A percentile compares a stretch with the other conserved stretches of the same genome.
These are phyloP conservation scores for Polyergus mexicanus DNA, from an alignment of 1,140 invertebrate genomes.

Conservation along the genomic window DNA sequence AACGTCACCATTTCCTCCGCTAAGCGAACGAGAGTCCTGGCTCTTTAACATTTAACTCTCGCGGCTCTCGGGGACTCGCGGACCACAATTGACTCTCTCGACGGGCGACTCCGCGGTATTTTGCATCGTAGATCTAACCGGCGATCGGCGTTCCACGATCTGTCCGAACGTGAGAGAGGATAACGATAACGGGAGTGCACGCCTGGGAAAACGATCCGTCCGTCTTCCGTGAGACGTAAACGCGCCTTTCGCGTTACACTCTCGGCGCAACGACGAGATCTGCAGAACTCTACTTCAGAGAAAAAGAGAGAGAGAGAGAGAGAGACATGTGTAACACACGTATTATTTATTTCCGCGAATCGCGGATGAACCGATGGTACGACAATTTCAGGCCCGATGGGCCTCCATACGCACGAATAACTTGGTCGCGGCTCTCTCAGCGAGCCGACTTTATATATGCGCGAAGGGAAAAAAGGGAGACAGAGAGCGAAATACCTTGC, in stretches of 20 bases:
- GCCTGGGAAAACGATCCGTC: slow-evolving; percentile 76
- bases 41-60: slow-evolving; percentile 44
- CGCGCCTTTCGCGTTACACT: slow-evolving; percentile 23
- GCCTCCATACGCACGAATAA: background rate
- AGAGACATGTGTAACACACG: slow-evolving; percentile 41
- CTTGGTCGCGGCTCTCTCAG: slow-evolving; percentile 26
- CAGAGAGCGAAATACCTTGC: slow-evolving; percentile 17
- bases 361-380: slow-evolving; percentile 60
- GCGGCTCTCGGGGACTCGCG: slow-evolving; percentile 5
- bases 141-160: slow-evolving; percentile 63
- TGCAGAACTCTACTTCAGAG: background rate
- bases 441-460: slow-evolving; percentile 45
- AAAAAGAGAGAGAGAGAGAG: too few relatives aligned
- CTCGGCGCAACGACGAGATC: background rate
- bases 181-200: slow-evolving; percentile 76
- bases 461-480: background rate
- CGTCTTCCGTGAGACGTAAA: slow-evolving; percentile 70
- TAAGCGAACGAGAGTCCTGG: slow-evolving; percentile 2
- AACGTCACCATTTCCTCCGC: slow-evolving; percentile 22
- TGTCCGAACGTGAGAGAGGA: slow-evolving; percentile 73
- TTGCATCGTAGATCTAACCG: slow-evolving; percentile 39
- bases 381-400: slow-evolving; percentile 20
- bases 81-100: slow-evolving; percentile 52
- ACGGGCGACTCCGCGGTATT: slow-evolving; percentile 57
- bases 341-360: slow-evolving; percentile 69